Evolutionary conservation across 2,888 invertebrate species (phyloP), one percentile per base, ranked within the genome.

Genomic region (Dynastes grantii): DNA sequence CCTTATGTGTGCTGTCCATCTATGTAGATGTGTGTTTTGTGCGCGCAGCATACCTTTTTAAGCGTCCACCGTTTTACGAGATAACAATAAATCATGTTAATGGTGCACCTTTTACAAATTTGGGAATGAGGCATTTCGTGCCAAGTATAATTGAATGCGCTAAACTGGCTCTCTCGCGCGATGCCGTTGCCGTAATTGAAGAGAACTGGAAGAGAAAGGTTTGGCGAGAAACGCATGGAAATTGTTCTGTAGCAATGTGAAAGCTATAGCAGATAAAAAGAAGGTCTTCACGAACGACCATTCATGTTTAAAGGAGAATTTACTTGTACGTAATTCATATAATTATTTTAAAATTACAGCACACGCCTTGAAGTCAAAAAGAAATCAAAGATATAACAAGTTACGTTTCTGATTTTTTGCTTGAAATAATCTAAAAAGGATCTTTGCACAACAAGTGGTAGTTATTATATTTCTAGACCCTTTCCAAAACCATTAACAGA

Each of bases 51-150:
- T 75, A 61, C 61, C 73, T 49, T 75, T 75, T 75, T 61, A 61
- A 75, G 73, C 61, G 61, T 61, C 61, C 61, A 61, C 73, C 73
- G 73, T 75, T 75, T 75, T 75, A 75, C 73, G 73, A 75, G 73
- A 75, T 61, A 75, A 75, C 73, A 61, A 75, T 75, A 75, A 75
- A 75, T 75, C 73, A 75, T 75, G 73, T 75, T 75, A 75, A 75
- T 75, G 73, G 63, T 61, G 61, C 29, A 58, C 73, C 40, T 63
- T 75, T 75, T 75, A 75, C 73, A 75, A 75, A 75, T 75, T 75
- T 75, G 73, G 73, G 61, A 75, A 75, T 75, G 58, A 45, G 63
- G 73, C 45, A 75, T 75, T 75, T 75, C 73, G 61, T 75, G 45
- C 63, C 63, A 45, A 22, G 45, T 61, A 61, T 75, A 75, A 75